Percentiles rank a stretch among this genome's conserved stretches.
phyloP scores from a whole-genome alignment of 2,113 vertebrate species.

The Lasiurus borealis region DNA sequence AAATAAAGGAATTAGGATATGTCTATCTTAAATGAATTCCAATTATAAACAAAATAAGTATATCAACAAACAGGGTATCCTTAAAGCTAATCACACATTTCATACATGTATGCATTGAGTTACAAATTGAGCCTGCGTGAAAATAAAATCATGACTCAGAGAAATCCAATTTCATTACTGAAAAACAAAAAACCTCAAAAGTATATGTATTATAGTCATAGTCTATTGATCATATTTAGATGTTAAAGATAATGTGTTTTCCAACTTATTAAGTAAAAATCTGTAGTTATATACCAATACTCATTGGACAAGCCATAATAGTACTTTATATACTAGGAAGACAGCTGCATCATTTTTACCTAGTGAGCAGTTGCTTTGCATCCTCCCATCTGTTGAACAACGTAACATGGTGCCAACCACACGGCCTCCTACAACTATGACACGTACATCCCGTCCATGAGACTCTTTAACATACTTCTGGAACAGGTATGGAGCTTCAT shows the following conservation, averaged over 20 bases:
- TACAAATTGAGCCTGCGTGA: neutral
- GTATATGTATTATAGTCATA: neutral
- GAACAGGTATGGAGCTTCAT: slow-evolving; percentile 91
- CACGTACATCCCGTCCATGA: slow-evolving; percentile 90
- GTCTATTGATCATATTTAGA: slow-evolving; percentile 7
- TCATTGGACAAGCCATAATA: neutral
- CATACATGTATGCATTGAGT: neutral
- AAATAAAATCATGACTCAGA: slow-evolving; percentile 30
- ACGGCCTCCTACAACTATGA: slow-evolving; percentile 91
- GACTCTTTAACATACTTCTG: slow-evolving; percentile 91
- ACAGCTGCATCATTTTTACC: slow-evolving; percentile 83
- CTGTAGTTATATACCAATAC: neutral
- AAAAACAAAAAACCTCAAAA: neutral
- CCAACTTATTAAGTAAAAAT: slow-evolving; percentile 51
- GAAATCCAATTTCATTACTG: slow-evolving; percentile 6
- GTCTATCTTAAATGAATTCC: neutral
- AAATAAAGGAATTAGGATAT: neutral
- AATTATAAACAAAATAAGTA: neutral
- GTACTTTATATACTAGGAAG: neutral
- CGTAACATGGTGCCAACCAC: slow-evolving; percentile 92
- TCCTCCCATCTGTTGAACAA: slow-evolving; percentile 91
- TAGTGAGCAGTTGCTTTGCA: slow-evolving; percentile 92
- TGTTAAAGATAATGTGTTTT: neutral
- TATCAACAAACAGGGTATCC: neutral
- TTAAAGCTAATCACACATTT: neutral